These are phyloP conservation scores for Vidua chalybeata DNA, from an alignment of 2,113 vertebrate species.

Conservation along the genomic window DNA sequence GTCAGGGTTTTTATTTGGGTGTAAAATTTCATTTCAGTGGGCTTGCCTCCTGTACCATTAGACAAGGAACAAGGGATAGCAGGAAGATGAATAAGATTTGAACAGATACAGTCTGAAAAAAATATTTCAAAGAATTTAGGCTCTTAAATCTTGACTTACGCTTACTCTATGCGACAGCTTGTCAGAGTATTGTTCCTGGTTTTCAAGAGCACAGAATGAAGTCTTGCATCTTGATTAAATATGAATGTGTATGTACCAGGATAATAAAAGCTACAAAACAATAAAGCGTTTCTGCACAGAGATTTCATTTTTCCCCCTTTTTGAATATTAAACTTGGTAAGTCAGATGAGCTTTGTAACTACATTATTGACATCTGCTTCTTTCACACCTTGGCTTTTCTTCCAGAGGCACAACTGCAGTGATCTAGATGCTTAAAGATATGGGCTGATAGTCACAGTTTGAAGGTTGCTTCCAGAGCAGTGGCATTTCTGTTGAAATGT, in stretches of 20 bases:
- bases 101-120: neutral
- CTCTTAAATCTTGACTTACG: neutral
- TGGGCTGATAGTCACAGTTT: neutral
- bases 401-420: neutral
- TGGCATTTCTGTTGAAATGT: neutral
- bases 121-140: neutral
- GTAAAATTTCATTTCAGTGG: neutral
- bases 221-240: neutral
- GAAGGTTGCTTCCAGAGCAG: neutral
- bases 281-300: neutral
- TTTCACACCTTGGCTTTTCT: neutral
- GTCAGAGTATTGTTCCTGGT: neutral
- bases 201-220: neutral
- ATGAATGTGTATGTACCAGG: neutral
- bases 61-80: neutral
- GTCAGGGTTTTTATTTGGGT: neutral
- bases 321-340: neutral
- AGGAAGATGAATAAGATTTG: neutral
- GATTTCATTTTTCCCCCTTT: fast-evolving
- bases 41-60: neutral
- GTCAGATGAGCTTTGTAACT: neutral
- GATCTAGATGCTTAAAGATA: neutral
- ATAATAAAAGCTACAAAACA: neutral
- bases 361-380: neutral
- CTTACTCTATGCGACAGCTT: neutral